A percentile compares a stretch with the other conserved stretches of the same genome.
phyloP scores from a whole-genome alignment of 1,140 invertebrate species.

The Aphelinus atriplicis region DNA sequence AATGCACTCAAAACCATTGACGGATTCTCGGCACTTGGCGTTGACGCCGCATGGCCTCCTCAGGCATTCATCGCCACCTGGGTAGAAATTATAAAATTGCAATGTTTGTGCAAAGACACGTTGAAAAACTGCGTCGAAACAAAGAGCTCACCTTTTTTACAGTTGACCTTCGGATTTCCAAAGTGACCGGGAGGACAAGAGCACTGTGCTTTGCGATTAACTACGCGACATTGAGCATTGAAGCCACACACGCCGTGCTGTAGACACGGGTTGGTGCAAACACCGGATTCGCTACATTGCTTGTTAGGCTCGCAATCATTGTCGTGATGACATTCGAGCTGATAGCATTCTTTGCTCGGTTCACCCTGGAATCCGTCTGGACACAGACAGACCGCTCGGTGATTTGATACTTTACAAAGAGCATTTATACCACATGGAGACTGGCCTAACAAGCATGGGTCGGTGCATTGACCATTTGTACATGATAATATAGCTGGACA shows the following conservation, averaged over 20 bases:
- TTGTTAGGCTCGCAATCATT: slow-evolving; percentile 83
- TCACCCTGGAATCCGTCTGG: slow-evolving; percentile 85
- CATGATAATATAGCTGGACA: slow-evolving; percentile 82
- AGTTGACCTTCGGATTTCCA: slow-evolving; percentile 84
- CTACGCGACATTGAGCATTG: slow-evolving; percentile 87
- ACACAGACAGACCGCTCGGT: slow-evolving; percentile 84
- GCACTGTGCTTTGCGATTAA: slow-evolving; percentile 80
- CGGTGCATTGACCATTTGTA: slow-evolving; percentile 77
- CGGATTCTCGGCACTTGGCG: slow-evolving; percentile 79
- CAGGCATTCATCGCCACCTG: slow-evolving; percentile 75
- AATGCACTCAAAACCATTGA: slow-evolving; percentile 78
- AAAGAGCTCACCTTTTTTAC: slow-evolving; percentile 69
- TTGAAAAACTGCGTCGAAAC: background rate
- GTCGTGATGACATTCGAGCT: slow-evolving; percentile 80
- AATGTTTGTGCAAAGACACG: background rate
- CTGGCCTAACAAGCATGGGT: slow-evolving; percentile 76
- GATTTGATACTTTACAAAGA: slow-evolving; percentile 78
- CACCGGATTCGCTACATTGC: slow-evolving; percentile 75
- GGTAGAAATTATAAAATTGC: slow-evolving; percentile 27
- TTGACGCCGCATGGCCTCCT: slow-evolving; percentile 87
- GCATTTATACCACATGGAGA: slow-evolving; percentile 80
- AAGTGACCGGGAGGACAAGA: slow-evolving; percentile 86
- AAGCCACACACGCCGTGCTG: slow-evolving; percentile 79
- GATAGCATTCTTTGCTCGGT: slow-evolving; percentile 76
- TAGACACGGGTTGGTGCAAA: slow-evolving; percentile 86